Evolutionary conservation across 2,113 vertebrate genomes (phyloP), one percentile per base, ranked within the genome.

Genomic region (Corapipo altera): DNA sequence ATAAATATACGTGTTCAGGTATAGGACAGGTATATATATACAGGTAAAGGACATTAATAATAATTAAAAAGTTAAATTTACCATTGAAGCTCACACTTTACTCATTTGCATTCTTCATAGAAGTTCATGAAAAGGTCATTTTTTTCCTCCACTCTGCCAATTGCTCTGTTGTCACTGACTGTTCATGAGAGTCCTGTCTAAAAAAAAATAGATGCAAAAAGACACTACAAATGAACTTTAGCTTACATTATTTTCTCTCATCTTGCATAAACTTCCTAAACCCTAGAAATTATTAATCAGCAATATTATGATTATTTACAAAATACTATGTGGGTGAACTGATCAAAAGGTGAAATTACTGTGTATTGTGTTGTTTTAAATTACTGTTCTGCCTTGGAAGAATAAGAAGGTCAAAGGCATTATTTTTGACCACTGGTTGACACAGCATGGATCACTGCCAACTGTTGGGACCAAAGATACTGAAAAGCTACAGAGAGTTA

Each of bases 11-110:
- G 16, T 23, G 19, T 32, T 94, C 46, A 73, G n/a, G n/a, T n/a
- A n/a, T n/a, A n/a, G n/a, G n/a, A n/a, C n/a, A n/a, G n/a, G n/a
- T n/a, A n/a, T n/a, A n/a, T n/a, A n/a, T n/a, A n/a, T n/a, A 46
- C 11, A 37, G 7, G 14, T 44, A 37, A 33, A 81, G 14, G 20
- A 27, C 21, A 67, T 12, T 12, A 71, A 9, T 35, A 86, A 61
- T 13, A 85, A 51, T 2, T 64, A 67, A 89, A 48, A 74, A 35
- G 30, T 41, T 66, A n/a, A 77, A 94, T 76, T 88, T 96, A 96
- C 93, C 90, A 88, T 61, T 87, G 78, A 97, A 91, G 51, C 35
- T 92, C 54, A 93, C 46, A 72, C 37, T 64, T 61, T 11, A 12
- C 14, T 76, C 15, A 74, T 44, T 62, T 62, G 54, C 46, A 64